Conservation (phyloP, 2,797 vertebrate species). For the Masticophis lateralis region DNA sequence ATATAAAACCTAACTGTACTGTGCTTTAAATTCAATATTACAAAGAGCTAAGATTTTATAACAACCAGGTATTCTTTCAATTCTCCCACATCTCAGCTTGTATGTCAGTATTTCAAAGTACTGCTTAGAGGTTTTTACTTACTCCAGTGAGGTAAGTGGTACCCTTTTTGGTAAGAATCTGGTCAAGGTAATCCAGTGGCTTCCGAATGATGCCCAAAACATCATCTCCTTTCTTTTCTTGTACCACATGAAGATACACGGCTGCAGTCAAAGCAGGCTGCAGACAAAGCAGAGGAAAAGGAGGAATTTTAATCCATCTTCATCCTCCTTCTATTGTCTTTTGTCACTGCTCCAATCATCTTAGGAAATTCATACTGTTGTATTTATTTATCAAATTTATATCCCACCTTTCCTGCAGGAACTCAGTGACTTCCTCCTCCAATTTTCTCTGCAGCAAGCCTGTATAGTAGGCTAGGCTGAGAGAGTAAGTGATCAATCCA, state of each 20-base stretch:
- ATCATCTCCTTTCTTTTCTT: conserved; percentile 77
- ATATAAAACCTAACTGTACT: background rate
- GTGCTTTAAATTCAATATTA: background rate
- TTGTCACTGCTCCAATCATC: background rate
- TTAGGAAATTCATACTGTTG: background rate
- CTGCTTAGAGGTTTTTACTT: conserved; percentile 44
- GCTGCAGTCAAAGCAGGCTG: conserved; percentile 79
- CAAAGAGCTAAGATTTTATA: background rate
- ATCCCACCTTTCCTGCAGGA: background rate
- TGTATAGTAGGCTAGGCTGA: background rate
- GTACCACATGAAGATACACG: conserved; percentile 78
- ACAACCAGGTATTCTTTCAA: background rate
- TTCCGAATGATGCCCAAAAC: conserved; percentile 67
- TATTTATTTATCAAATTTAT: background rate
- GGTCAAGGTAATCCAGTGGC: conserved; percentile 77
- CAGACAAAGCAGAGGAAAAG: background rate
- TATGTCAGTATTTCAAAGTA: background rate
- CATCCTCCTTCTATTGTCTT: background rate
- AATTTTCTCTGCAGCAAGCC: background rate
- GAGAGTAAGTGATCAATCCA: background rate
- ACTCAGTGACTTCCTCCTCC: background rate
- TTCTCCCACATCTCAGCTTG: background rate
- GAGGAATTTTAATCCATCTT: background rate
- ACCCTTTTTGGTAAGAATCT: conserved; percentile 72
- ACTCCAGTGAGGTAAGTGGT: conserved; percentile 79